Evolutionary conservation across 1,140 invertebrate genomes (phyloP), one percentile per base, ranked within the genome.

Genomic region (Drosophila elegans): DNA sequence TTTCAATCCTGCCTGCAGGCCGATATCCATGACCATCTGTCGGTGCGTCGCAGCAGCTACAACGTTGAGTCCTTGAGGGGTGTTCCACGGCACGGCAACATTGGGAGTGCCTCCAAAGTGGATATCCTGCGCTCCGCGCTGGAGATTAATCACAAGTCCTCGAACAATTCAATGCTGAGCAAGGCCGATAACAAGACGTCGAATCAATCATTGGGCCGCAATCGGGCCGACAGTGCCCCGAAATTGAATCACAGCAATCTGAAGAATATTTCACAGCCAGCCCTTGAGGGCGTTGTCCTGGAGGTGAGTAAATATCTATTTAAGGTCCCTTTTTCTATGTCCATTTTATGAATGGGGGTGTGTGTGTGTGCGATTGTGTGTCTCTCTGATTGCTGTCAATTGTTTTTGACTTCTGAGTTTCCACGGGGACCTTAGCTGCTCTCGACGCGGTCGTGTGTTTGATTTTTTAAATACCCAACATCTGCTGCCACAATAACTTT

Each of bases 81-180:
- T 5, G 79, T 81, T 53, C 84, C 88, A n/a, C 77, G 73, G 45
- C 86, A 91, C 53, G 80, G 84, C 27, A 83, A 89, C 36, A 92
- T 93, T 56, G 94, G 94, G 0, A 95, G 94, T 25, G 93, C 94
- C 9, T 95, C 95, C 12, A 95, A 95, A 81, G 94, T 95, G 55
- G 95, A 95, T 90, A 91, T 95, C 42, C 90, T 95, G 12, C 93
- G 94, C 46, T 95, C 95, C 10, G 94, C 95, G 1, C 80, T 95
- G 21, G 95, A 95, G 91, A 95, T 95, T 71, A 95, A 94, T 81
- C 93, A 95, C 80, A 93, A 92, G 78, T 86, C 84, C 73, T 93
- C 92, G 73, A 92, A 93, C 85, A 81, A 92, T 76, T 92, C 92
- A 57, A 91, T 92, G 62, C 73, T 91, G 72, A 90, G 90, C 74